Percentiles rank a stretch among this genome's conserved stretches.
These are phyloP conservation scores for Cinara cedri DNA, from an alignment of 2,888 invertebrate species.

Conservation along the genomic window DNA sequence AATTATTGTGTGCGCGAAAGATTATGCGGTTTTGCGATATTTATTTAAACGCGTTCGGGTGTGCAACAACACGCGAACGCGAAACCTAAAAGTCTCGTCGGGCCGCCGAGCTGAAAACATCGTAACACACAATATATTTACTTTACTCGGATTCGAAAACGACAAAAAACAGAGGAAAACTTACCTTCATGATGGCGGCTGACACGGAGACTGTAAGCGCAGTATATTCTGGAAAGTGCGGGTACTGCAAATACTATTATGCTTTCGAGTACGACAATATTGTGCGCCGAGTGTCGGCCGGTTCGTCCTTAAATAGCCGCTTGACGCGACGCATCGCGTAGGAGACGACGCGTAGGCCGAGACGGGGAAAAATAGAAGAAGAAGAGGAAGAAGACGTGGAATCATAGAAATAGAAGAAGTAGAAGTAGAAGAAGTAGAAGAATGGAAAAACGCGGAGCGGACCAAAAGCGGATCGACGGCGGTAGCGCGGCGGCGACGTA, in stretches of 20 bases:
- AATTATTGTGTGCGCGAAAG: too few species aligned
- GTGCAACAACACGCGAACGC: too few species aligned
- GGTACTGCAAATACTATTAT: too few species aligned
- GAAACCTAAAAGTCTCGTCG: too few species aligned
- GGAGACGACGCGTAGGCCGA: too few species aligned
- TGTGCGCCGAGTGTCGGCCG: slow-evolving; percentile 2
- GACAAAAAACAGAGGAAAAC: neutral
- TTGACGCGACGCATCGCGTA: neutral
- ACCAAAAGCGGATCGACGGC: neutral
- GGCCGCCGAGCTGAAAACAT: too few species aligned
- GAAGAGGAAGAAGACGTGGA: neutral
- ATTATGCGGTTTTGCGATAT: too few species aligned
- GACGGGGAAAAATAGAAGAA: neutral
- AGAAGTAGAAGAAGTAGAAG: neutral
- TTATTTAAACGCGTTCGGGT: too few species aligned
- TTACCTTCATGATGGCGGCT: neutral
- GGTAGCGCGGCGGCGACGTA: neutral
- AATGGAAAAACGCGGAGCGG: slow-evolving; percentile 17
- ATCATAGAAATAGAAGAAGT: neutral
- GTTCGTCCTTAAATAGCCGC: slow-evolving; percentile 28
- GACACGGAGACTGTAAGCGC: too few species aligned
- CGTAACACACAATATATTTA: too few species aligned
- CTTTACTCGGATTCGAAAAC: too few species aligned
- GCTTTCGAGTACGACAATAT: neutral
- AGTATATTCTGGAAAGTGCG: too few species aligned